Percentiles rank a stretch among this genome's conserved stretches.
phyloP scores from a whole-genome alignment of 2,888 invertebrate genomes.

The Blastobasis adustella region DNA sequence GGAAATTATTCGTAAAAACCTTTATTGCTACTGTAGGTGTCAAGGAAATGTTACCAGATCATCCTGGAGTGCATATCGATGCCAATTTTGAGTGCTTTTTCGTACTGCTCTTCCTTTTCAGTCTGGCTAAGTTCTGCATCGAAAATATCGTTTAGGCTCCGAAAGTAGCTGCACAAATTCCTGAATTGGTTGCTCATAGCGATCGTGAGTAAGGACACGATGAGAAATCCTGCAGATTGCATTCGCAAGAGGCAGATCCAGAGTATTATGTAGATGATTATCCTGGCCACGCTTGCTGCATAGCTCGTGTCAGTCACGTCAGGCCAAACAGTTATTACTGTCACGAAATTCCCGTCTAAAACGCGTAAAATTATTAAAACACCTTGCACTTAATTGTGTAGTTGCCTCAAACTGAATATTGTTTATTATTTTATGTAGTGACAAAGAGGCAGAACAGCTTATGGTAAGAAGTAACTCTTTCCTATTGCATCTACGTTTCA shows the following conservation, averaged over 20 bases:
- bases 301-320: constrained; percentile 23
- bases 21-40: too few relatives aligned
- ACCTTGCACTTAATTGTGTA: too few relatives aligned
- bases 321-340: constrained; percentile 33
- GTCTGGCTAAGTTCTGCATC: constrained; percentile 19
- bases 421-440: too few relatives aligned
- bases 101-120: constrained; percentile 34
- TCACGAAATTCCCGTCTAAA: constrained; percentile 29
- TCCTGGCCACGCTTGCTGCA: constrained; percentile 18
- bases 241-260: constrained; percentile 24
- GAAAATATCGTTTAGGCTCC: constrained; percentile 31
- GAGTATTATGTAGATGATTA: constrained; percentile 23
- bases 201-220: constrained; percentile 24
- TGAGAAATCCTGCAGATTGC: constrained; percentile 15
- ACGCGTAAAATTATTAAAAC: not conserved
- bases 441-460: too few relatives aligned
- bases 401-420: too few relatives aligned
- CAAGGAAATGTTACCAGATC: too few relatives aligned
- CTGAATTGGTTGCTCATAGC: constrained; percentile 35
- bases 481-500: too few relatives aligned
- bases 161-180: constrained; percentile 40
- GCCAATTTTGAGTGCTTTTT: constrained; percentile 33
- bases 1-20: too few relatives aligned
- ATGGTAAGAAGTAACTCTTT: too few relatives aligned
- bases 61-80: constrained; percentile 30